Percentiles rank a stretch among this genome's conserved stretches.
These are phyloP conservation scores for Xenentodon cancila DNA, from an alignment of 2,797 vertebrate genomes.

Conservation along the genomic window DNA sequence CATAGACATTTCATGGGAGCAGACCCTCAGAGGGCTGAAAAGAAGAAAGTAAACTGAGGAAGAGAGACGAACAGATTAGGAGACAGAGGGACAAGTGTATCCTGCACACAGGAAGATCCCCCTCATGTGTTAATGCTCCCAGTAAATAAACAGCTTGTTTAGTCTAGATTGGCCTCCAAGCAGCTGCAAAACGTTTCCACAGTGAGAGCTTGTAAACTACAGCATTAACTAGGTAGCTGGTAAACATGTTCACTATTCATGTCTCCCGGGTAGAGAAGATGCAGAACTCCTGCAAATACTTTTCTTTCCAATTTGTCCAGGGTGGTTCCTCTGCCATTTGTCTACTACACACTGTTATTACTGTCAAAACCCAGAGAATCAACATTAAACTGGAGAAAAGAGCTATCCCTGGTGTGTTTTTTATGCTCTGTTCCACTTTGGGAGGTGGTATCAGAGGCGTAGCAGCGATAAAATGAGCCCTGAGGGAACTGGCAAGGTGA, in stretches of 20 bases:
- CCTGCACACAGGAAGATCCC: constrained; percentile 69
- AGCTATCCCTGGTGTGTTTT: too few species aligned
- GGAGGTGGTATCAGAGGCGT: too few species aligned
- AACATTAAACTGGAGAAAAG: too few species aligned
- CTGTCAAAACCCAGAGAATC: too few species aligned
- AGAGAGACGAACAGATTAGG: constrained; percentile 7
- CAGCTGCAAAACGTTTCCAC: constrained; percentile 58
- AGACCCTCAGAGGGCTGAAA: constrained; percentile 26
- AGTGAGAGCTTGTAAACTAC: constrained; percentile 53
- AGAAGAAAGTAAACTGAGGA: constrained; percentile 9
- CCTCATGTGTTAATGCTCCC: constrained; percentile 71
- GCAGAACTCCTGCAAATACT: constrained; percentile 29
- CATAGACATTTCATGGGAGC: constrained; percentile 36
- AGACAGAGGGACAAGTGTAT: constrained; percentile 1
- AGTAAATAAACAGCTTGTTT: constrained; percentile 73
- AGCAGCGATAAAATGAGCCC: too few species aligned
- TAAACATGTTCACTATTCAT: constrained; percentile 47
- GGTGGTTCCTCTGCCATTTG: too few species aligned
- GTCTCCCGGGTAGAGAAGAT: constrained; percentile 32
- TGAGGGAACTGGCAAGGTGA: too few species aligned
- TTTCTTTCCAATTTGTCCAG: too few species aligned
- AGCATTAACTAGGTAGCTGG: constrained; percentile 32
- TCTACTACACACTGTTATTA: too few species aligned
- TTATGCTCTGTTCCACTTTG: too few species aligned
- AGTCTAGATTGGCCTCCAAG: constrained; percentile 44